Evolutionary conservation across 1,140 invertebrate species (phyloP), one percentile per base, ranked within the genome.

Genomic region (Zaprionus inermis): DNA sequence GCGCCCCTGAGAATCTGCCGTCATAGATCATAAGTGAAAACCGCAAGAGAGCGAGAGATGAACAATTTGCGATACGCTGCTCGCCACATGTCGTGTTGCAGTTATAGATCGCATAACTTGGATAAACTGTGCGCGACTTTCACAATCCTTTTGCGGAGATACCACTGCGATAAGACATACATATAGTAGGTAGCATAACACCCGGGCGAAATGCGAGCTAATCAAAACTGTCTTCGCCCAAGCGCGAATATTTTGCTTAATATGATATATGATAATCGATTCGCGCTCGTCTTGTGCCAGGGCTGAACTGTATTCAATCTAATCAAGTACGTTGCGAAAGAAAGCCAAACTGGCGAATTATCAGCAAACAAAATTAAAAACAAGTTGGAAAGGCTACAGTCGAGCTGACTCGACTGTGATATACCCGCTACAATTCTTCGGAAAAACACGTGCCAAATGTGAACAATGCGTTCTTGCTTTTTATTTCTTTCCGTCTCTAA

Each of bases 271-370:
- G 44, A 49, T 65, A 56, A 65, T 65, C 54, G 52, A 65, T 44
- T 46, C 16, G 18, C 44, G 18, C 18, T 20, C 24, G 24, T 28
- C 38, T 67, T 49, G 41, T 20, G 16, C 11, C 32, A 51, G 18
- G 38, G 12, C 12, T n/a, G 10, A 54, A 59, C 52, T 68, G 59
- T 80, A 78, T 81, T 71, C 63, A 64, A 82, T 72, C 66, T 61
- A 72, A 79, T 46, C 65, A 49, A 72, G 66, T 76, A 68, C 49
- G 67, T 75, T 61, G 60, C 38, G 4, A 59, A 30, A 58, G 57
- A 66, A 65, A 70, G n/a, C n/a, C n/a, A 69, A 76, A 69, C n/a
- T 16, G n/a, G n/a, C 16, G n/a, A 44, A 44, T 38, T 38, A 38
- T 34, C 16, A 85, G n/a, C n/a, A n/a, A n/a, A n/a, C n/a, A n/a